Conservation (phyloP, 2,888 invertebrate genomes). For the Pandemis heparana region DNA sequence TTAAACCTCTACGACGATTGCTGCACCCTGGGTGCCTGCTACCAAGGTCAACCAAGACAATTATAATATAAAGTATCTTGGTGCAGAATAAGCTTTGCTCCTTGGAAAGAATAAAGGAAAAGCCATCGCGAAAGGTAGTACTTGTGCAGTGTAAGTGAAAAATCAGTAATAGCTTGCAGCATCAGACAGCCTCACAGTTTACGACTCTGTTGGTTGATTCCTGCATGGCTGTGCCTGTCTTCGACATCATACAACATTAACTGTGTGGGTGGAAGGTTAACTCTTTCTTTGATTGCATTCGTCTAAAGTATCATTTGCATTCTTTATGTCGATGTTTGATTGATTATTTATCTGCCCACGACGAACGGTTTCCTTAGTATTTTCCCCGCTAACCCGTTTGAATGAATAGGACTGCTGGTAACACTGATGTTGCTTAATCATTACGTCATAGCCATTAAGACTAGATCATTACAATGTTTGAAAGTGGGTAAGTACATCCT, state of each 20-base stretch:
- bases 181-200: no score
- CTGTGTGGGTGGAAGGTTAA: slow-evolving; percentile 38
- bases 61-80: no score
- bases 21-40: no score
- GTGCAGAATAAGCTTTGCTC: no score
- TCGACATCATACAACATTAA: not conserved
- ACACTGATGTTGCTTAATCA: not conserved
- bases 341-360: slow-evolving; percentile 41
- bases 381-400: not conserved
- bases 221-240: slow-evolving; percentile 8
- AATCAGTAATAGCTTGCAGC: no score
- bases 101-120: no score
- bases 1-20: no score
- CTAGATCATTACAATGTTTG: not conserved
- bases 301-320: slow-evolving; percentile 59
- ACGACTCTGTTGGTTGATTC: no score
- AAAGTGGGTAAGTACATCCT: slow-evolving; percentile 1
- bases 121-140: no score
- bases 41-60: no score
- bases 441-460: not conserved
- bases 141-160: no score
- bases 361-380: slow-evolving; percentile 16
- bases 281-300: slow-evolving; percentile 54
- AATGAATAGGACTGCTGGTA: not conserved
- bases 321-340: slow-evolving; percentile 51